Base-by-base conservation (phyloP, 2,797 vertebrate species). In the Dryobates pubescens region DNA sequence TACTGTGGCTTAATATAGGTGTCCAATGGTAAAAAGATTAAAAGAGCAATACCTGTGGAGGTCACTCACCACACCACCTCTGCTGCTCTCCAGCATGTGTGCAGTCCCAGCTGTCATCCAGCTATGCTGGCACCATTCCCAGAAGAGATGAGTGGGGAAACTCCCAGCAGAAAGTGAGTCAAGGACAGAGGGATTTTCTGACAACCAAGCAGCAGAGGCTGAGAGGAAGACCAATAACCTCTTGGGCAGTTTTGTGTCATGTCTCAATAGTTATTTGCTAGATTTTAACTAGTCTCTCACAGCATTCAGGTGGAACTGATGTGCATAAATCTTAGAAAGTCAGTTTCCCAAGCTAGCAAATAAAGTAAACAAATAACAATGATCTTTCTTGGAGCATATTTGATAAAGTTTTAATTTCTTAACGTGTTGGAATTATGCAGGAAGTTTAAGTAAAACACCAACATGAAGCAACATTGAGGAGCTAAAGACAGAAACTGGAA, bases 61-160 rank as follows among this genome's bases (percentile, higher is more conserved):
- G 18, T 43, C 53, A 67, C 49, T 23, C 49, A 73, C 20, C 41
- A 13, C 5, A 6, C 9, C 20, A 29, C 9, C 49, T 64, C 79
- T 18, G 26, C 82, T 26, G 30, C 3, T 5, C 36, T 47, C 63
- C 68, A 36, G 57, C 54, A 30, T 0, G 0, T 1, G 10, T 8
- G 23, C 51, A 45, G 67, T 7, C 54, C 86, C 85, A 58, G 65
- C 62, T 63, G 27, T 43, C 70, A 43, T 29, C 54, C 80, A 47
- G 43, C 70, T 15, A 19, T 0, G 1, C 80, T 83, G 71, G 43
- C 64, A 86, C 29, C 56, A 15, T 20, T 74, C 73, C 67, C 79
- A 73, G 61, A 9, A 38, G 34, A 70, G 26, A 15, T 15, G 27
- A 17, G 0, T 29, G 29, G 34, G 68, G 67, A 88, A 90, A 70